phyloP scores from a whole-genome alignment of 2,888 invertebrate species.

The Cordilura impudica region DNA sequence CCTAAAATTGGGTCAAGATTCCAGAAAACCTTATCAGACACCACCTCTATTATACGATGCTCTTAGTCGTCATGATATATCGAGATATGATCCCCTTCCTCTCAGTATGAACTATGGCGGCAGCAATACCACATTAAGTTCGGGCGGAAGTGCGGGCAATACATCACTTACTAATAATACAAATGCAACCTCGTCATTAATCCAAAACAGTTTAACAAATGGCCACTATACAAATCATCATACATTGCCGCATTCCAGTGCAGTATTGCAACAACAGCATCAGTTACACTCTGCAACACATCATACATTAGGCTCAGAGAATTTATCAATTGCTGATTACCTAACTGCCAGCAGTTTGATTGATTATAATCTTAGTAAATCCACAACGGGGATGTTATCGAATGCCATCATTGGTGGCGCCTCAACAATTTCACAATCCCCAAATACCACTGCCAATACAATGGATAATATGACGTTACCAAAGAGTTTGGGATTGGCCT shows the following conservation, averaged over 20 bases:
- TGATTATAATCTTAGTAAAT: constrained; percentile 75
- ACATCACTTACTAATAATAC: constrained; percentile 62
- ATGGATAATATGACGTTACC: constrained; percentile 73
- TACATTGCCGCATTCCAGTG: constrained; percentile 70
- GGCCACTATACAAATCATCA: constrained; percentile 68
- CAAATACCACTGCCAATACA: constrained; percentile 11
- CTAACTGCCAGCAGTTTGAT: constrained; percentile 76
- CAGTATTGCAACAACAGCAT: constrained; percentile 65
- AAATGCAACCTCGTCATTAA: constrained; percentile 51
- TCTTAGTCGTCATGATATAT: constrained; percentile 69
- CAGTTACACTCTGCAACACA: constrained; percentile 61
- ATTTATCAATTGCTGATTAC: constrained; percentile 75
- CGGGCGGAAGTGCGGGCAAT: constrained; percentile 67
- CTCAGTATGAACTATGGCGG: constrained; percentile 69
- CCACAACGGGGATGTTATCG: constrained; percentile 66
- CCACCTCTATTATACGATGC: constrained; percentile 76
- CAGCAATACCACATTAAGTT: constrained; percentile 70
- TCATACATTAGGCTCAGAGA: constrained; percentile 66
- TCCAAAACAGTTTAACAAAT: constrained; percentile 61
- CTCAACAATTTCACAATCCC: background rate
- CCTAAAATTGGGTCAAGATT: constrained; percentile 74
- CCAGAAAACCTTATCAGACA: constrained; percentile 72
- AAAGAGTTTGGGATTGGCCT: constrained; percentile 69
- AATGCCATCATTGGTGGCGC: constrained; percentile 45
- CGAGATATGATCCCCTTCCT: constrained; percentile 74